Percentiles rank a stretch among this genome's conserved stretches.
phyloP scores from a whole-genome alignment of 2,797 vertebrate genomes.

The Salmo trutta region DNA sequence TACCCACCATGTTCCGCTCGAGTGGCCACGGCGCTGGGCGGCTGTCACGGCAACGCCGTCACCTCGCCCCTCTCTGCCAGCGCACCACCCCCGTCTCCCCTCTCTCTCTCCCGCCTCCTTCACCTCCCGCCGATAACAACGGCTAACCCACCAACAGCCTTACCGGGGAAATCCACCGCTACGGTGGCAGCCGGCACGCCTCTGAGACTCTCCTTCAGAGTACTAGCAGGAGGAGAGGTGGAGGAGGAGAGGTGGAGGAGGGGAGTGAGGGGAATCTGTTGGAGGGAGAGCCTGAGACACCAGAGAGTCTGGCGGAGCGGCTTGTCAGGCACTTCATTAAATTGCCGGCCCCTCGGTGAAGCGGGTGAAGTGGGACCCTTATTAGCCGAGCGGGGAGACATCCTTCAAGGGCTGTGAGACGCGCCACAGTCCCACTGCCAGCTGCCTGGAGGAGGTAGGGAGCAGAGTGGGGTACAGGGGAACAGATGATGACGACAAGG shows the following conservation, averaged over 20 bases:
- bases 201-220: slow-evolving; percentile 55
- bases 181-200: slow-evolving; percentile 71
- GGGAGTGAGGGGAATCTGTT: slow-evolving; percentile 60
- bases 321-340: slow-evolving; percentile 98
- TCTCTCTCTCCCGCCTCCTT: slow-evolving; percentile 50
- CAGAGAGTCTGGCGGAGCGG: slow-evolving; percentile 78
- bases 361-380: slow-evolving; percentile 86
- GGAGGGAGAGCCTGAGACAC: slow-evolving; percentile 48
- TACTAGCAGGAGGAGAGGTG: not conserved
- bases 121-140: slow-evolving; percentile 69
- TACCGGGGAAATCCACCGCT: slow-evolving; percentile 81
- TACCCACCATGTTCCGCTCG: slow-evolving; percentile 84
- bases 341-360: slow-evolving; percentile 87
- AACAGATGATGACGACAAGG: slow-evolving; percentile 56
- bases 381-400: slow-evolving; percentile 94
- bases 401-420: slow-evolving; percentile 88
- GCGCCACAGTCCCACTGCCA: slow-evolving; percentile 74
- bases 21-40: slow-evolving; percentile 68
- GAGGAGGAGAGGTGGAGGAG: slow-evolving; percentile 72
- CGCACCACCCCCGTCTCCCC: slow-evolving; percentile 49
- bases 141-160: slow-evolving; percentile 84
- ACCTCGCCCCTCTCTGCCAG: slow-evolving; percentile 48
- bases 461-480: slow-evolving; percentile 55
- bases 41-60: slow-evolving; percentile 78
- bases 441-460: slow-evolving; percentile 73